Conservation (phyloP, 1,140 invertebrate genomes). For the Caenorhabditis latens region DNA sequence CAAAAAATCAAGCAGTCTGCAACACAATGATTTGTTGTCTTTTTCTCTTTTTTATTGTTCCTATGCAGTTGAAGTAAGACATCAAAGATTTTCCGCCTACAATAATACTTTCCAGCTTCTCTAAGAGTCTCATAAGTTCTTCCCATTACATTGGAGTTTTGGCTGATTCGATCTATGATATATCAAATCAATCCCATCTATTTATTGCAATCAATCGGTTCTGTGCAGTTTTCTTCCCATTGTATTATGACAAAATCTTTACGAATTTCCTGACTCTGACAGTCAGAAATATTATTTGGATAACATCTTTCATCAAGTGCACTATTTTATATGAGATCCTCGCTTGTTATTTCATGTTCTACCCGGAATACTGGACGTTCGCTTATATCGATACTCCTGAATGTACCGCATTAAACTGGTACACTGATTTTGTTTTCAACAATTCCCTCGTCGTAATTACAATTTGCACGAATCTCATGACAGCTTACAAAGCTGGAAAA, state of each 20-base stretch:
- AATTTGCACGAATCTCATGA: neutral
- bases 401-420: neutral
- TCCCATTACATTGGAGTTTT: no score
- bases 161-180: no score
- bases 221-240: neutral
- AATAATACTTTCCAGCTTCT: no score
- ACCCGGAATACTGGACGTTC: neutral
- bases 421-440: neutral
- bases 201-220: constrained; percentile 11
- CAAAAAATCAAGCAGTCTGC: constrained; percentile 8
- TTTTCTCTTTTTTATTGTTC: neutral
- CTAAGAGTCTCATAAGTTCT: no score
- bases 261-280: no score
- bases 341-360: neutral
- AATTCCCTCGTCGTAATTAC: neutral
- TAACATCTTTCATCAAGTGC: neutral
- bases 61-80: neutral
- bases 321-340: neutral
- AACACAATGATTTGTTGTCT: neutral
- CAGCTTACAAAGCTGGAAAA: neutral
- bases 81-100: no score
- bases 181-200: neutral
- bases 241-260: no score
- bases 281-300: neutral
- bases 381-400: neutral